Conservation (phyloP, 2,113 vertebrate genomes). For the Centropus unirufus region DNA sequence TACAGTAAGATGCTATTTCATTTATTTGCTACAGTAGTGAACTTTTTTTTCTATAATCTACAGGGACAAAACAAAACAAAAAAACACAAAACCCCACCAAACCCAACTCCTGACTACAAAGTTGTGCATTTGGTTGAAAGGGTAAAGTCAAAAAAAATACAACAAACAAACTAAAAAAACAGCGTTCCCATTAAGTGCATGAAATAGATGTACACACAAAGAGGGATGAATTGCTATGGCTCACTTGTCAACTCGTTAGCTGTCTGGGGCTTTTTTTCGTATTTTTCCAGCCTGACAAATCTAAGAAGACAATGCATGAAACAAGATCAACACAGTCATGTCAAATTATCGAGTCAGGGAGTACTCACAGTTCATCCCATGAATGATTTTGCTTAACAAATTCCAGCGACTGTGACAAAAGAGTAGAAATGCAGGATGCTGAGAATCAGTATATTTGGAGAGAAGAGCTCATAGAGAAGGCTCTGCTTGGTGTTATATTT, state of each 20-base stretch:
- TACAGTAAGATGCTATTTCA: neutral
- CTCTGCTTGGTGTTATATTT: neutral
- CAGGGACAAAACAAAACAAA: neutral
- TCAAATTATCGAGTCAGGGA: slow-evolving; percentile 53
- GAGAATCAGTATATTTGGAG: neutral
- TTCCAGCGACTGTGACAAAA: slow-evolving; percentile 38
- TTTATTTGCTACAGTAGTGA: neutral
- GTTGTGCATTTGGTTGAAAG: neutral
- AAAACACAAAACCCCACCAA: neutral
- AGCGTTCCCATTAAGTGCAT: neutral
- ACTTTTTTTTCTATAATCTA: neutral
- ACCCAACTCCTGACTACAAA: neutral
- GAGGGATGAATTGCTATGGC: neutral
- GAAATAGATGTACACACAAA: neutral
- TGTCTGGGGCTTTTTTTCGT: neutral
- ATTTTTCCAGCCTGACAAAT: slow-evolving; percentile 64
- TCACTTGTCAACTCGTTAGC: slow-evolving; percentile 38
- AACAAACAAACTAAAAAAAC: too few species aligned
- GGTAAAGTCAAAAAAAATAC: neutral
- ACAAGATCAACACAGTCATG: slow-evolving; percentile 60
- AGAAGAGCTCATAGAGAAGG: neutral
- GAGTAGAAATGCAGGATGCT: neutral
- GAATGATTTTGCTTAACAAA: slow-evolving; percentile 36
- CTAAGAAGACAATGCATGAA: slow-evolving; percentile 61
- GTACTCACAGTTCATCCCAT: neutral